A percentile compares a stretch with the other conserved stretches of the same genome.
Evolutionary conservation across 2,113 vertebrate genomes (phyloP).

Genomic region (Indicator indicator): DNA sequence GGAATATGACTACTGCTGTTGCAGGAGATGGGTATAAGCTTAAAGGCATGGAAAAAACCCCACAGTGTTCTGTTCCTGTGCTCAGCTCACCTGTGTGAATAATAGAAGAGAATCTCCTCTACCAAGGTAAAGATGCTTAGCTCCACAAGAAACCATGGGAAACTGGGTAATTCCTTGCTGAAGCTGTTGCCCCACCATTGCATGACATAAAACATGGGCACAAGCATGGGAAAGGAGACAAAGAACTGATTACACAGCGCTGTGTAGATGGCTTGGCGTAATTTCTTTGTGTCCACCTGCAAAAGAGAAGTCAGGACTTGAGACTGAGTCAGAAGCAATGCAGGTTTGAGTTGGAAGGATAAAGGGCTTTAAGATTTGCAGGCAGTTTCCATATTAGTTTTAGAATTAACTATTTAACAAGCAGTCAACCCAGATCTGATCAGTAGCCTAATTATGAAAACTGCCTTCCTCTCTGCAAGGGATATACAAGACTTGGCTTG

Average conservation of each 20-base stretch:
- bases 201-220: conserved; percentile 75
- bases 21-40: not conserved
- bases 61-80: not conserved
- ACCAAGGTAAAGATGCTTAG: conserved; percentile 77
- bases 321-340: not conserved
- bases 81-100: conserved; percentile 86
- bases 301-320: not conserved
- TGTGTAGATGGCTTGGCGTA: conserved; percentile 72
- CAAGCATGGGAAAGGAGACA: conserved; percentile 84
- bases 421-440: not conserved
- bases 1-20: not conserved
- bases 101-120: conserved; percentile 93
- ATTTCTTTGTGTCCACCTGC: conserved; percentile 85
- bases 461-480: not conserved
- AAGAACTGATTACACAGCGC: conserved; percentile 80
- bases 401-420: not conserved
- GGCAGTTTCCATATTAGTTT: not conserved
- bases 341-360: not conserved
- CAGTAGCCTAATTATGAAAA: not conserved
- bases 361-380: not conserved
- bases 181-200: conserved; percentile 80
- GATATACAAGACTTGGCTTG: not conserved
- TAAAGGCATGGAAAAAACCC: not conserved
- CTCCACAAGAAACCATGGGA: conserved; percentile 89
- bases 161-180: conserved; percentile 85